phyloP scores from a whole-genome alignment of 2,113 vertebrate genomes.

The Propithecus coquereli region DNA sequence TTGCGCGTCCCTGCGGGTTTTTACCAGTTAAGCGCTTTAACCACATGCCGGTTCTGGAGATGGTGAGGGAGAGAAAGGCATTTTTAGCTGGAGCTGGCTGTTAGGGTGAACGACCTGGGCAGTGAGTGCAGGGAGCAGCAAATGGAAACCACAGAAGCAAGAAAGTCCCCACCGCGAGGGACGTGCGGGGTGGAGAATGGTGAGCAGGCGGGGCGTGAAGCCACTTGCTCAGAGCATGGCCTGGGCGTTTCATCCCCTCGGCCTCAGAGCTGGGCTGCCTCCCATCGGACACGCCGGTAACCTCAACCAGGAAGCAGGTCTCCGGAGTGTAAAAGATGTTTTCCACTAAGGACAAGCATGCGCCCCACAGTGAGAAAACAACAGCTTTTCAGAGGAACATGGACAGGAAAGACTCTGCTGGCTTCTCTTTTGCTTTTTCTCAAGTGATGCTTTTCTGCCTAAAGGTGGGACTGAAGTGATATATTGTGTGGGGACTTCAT shows the following conservation, averaged over 20 bases:
- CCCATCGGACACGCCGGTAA: background rate
- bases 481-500: accelerated
- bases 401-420: background rate
- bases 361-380: background rate
- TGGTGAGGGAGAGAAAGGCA: background rate
- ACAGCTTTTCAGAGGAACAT: background rate
- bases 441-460: background rate
- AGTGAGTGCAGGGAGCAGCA: accelerated
- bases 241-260: no score
- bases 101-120: background rate
- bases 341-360: background rate
- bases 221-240: accelerated
- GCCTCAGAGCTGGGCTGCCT: background rate
- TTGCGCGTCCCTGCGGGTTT: background rate
- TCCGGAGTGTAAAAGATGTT: background rate
- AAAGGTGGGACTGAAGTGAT: background rate
- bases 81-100: background rate
- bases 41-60: accelerated
- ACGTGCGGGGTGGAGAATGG: accelerated
- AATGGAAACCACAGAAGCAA: background rate
- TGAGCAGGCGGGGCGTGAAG: background rate
- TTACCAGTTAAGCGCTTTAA: background rate
- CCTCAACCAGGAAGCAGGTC: background rate
- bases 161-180: background rate
- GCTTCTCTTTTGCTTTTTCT: background rate